These are phyloP conservation scores for Acanthosoma haemorrhoidale DNA, from an alignment of 2,888 invertebrate genomes.

Conservation along the genomic window DNA sequence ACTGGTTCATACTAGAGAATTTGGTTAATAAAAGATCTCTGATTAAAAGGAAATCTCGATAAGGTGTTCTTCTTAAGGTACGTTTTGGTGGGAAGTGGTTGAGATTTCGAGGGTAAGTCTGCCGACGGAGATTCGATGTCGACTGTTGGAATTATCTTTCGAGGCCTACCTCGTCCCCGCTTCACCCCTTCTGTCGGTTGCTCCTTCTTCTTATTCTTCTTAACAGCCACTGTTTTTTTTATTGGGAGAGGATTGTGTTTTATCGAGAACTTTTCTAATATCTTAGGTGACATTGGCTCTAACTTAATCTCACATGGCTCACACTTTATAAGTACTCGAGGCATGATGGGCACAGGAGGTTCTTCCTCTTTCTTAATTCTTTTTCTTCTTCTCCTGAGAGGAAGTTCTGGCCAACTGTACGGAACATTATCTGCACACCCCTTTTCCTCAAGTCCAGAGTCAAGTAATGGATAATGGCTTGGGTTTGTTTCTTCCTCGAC, in stretches of 20 bases:
- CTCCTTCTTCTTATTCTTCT: no score
- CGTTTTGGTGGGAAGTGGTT: background rate
- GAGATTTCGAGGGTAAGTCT: background rate
- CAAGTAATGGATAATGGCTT: slow-evolving; percentile 37
- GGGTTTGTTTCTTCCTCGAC: slow-evolving; percentile 39
- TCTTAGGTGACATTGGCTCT: background rate
- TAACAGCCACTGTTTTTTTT: background rate
- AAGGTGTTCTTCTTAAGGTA: slow-evolving; percentile 1
- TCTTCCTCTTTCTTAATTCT: slow-evolving; percentile 45
- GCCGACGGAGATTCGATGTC: background rate
- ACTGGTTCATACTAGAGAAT: background rate
- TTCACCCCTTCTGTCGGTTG: background rate
- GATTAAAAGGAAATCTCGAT: slow-evolving; percentile 15
- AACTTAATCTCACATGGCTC: slow-evolving; percentile 15
- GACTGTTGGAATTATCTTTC: background rate
- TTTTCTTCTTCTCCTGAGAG: slow-evolving; percentile 57
- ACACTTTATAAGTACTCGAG: slow-evolving; percentile 4
- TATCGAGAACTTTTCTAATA: background rate
- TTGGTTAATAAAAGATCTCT: slow-evolving; percentile 15
- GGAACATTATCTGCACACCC: slow-evolving; percentile 47
- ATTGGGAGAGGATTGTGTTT: background rate
- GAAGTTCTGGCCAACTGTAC: slow-evolving; percentile 36
- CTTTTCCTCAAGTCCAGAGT: slow-evolving; percentile 43
- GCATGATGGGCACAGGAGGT: slow-evolving; percentile 34
- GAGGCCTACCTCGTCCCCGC: slow-evolving; percentile 21